Conservation (phyloP, 1,140 invertebrate species). For the Prorops nasuta region DNA sequence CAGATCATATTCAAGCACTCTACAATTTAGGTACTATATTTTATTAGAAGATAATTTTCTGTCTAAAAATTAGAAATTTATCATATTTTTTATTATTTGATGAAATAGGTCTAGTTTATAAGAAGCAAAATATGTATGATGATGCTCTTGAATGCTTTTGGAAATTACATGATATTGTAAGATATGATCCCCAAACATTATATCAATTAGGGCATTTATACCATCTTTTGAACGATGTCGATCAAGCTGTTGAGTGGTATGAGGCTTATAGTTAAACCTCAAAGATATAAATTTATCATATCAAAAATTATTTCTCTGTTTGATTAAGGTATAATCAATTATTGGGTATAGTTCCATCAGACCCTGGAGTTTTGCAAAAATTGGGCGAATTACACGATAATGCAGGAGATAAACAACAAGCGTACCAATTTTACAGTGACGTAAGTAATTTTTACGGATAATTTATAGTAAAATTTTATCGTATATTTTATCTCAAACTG, state of each 20-base stretch:
- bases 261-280: neutral
- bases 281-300: neutral
- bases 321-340: slow-evolving; percentile 77
- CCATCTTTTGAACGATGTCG: slow-evolving; percentile 71
- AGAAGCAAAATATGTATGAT: slow-evolving; percentile 69
- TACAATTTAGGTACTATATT: slow-evolving; percentile 76
- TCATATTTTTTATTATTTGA: neutral
- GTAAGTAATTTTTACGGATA: slow-evolving; percentile 55
- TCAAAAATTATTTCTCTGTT: neutral
- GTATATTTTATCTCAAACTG: too few species aligned
- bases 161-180: slow-evolving; percentile 77
- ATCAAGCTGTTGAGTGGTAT: slow-evolving; percentile 76
- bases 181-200: slow-evolving; percentile 79
- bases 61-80: neutral
- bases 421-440: slow-evolving; percentile 89
- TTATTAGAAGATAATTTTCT: neutral
- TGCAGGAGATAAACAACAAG: slow-evolving; percentile 86
- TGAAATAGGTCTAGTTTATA: slow-evolving; percentile 72
- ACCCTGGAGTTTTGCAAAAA: slow-evolving; percentile 79
- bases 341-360: slow-evolving; percentile 79
- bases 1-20: slow-evolving; percentile 85
- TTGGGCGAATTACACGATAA: slow-evolving; percentile 83
- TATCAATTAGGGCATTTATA: slow-evolving; percentile 84
- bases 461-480: slow-evolving; percentile 3
- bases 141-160: slow-evolving; percentile 80